These are phyloP conservation scores for Leptopilina boulardi DNA, from an alignment of 1,140 invertebrate species.

Conservation along the genomic window DNA sequence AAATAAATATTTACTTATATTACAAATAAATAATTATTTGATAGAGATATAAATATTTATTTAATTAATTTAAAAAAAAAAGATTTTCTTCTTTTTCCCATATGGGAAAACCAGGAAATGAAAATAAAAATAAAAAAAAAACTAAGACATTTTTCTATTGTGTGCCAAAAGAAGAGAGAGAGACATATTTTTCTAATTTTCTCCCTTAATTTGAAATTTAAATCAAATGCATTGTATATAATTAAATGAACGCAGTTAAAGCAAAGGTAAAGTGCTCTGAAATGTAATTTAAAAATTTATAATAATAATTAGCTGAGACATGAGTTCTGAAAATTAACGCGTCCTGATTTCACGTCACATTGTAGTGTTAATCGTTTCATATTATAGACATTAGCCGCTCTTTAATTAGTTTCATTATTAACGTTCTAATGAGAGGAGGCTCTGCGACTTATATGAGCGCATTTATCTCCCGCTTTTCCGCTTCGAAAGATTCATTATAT, in stretches of 20 bases:
- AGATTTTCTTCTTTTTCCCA: no score
- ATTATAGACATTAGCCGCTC: conserved; percentile 9
- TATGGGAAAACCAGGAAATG: no score
- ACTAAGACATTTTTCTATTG: no score
- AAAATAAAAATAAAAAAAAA: no score
- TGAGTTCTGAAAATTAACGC: conserved; percentile 13
- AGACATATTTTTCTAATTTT: no score
- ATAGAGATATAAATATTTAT: no score
- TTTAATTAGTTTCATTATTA: conserved; percentile 29
- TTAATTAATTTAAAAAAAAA: no score
- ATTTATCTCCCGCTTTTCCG: neutral
- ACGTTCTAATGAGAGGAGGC: conserved; percentile 4
- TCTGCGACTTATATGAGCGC: neutral
- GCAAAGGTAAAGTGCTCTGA: neutral
- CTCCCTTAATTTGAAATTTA: neutral
- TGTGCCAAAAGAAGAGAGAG: no score
- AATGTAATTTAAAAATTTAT: neutral
- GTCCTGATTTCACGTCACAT: conserved; percentile 21
- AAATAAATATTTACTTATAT: no score
- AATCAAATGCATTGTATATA: neutral
- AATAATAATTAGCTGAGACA: neutral
- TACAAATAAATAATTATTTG: no score
- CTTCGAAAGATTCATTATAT: neutral
- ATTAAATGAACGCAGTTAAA: conserved; percentile 8
- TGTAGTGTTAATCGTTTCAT: conserved; percentile 5